A percentile compares a stretch with the other conserved stretches of the same genome.
Conservation (phyloP, 2,888 invertebrate species). For the Willowsia nigromaculata region DNA sequence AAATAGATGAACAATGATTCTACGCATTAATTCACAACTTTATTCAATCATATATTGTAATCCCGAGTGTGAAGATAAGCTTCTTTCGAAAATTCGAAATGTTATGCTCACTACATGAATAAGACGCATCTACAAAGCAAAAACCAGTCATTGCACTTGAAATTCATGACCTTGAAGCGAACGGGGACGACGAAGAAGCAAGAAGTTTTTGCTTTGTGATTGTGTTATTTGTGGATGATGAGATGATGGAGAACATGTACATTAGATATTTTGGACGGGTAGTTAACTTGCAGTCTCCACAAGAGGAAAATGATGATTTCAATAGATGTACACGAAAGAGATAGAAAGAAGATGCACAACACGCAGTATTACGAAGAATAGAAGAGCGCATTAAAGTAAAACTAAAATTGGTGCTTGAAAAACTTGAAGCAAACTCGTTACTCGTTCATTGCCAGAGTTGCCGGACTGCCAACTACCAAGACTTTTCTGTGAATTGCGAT, state of each 20-base stretch:
- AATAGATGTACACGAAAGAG: not conserved
- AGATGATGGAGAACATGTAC: slow-evolving; percentile 14
- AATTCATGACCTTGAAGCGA: slow-evolving; percentile 65
- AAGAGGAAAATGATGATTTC: slow-evolving; percentile 28
- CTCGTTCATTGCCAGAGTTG: slow-evolving; percentile 54
- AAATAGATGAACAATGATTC: too few relatives aligned
- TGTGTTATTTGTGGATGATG: slow-evolving; percentile 33
- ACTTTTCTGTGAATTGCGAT: slow-evolving; percentile 43
- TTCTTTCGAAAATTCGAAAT: not conserved
- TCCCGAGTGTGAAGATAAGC: not conserved
- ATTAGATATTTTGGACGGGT: slow-evolving; percentile 41
- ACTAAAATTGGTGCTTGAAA: slow-evolving; percentile 15
- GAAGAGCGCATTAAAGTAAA: slow-evolving; percentile 14
- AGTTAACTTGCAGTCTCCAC: not conserved
- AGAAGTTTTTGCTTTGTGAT: not conserved
- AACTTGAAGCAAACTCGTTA: slow-evolving; percentile 55
- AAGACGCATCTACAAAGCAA: not conserved
- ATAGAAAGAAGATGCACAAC: not conserved
- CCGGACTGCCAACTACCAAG: slow-evolving; percentile 36
- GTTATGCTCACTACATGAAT: not conserved
- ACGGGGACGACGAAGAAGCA: slow-evolving; percentile 37
- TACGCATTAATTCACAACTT: too few relatives aligned
- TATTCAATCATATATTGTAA: not conserved
- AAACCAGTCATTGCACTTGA: slow-evolving; percentile 68
- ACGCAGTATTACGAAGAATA: not conserved